Conservation (phyloP, 2,888 invertebrate species). For the Drosophila mercatorum region DNA sequence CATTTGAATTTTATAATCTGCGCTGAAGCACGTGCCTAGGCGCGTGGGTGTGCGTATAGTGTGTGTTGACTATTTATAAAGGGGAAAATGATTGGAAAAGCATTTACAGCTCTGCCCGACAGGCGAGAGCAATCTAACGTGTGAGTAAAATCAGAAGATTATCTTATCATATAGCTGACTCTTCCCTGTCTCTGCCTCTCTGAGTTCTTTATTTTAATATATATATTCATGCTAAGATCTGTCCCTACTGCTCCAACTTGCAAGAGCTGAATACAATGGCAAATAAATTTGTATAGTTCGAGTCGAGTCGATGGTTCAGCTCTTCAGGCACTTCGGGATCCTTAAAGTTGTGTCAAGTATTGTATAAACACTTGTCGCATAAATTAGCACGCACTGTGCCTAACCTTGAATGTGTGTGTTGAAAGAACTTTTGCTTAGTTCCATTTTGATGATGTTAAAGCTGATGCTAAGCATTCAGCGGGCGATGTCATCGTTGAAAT, state of each 20-base stretch:
- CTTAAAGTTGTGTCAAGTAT: constrained; percentile 1
- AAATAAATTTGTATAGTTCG: neutral
- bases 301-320: neutral
- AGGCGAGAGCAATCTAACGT: no score
- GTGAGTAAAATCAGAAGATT: no score
- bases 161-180: no score
- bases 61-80: no score
- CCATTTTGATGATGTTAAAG: constrained; percentile 36
- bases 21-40: no score
- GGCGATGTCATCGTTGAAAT: constrained; percentile 35
- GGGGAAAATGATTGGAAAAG: no score
- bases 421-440: constrained; percentile 10
- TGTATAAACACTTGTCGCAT: constrained; percentile 3
- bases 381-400: constrained; percentile 31
- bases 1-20: no score
- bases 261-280: neutral
- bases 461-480: constrained; percentile 44
- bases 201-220: neutral
- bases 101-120: no score
- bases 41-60: no score
- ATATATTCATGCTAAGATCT: neutral
- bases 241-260: neutral
- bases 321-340: neutral
- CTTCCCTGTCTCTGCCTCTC: no score
- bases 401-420: constrained; percentile 45